Base-by-base conservation (phyloP, 2,888 invertebrate genomes). In the Cheilosia grossa region DNA sequence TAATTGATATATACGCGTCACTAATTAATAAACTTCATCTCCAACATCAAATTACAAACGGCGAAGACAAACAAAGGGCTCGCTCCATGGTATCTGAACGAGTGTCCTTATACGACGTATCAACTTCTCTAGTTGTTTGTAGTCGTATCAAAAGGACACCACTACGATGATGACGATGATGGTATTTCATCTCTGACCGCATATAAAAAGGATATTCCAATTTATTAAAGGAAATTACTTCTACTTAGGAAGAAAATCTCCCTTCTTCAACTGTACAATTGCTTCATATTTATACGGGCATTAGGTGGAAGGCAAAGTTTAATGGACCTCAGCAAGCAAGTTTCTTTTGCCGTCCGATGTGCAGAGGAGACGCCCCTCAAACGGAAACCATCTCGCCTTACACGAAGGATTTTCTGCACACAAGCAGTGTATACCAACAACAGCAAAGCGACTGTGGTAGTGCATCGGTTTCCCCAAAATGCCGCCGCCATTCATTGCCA, bases 161-260 rank as follows among this genome's bases (percentile, higher is more conserved):
- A 63, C 21, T 17, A n/a, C 40, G 3, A 63, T 21, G 24, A 54
- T 24, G 78, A 56, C 42, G 54, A 40, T 63, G 81, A 47, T 77
- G 72, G 44, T 67, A 81, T 81, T 77, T 85, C 85, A 82, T 85
- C 79, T 81, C 75, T 72, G 85, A 85, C 85, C 85, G 85, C 85
- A 85, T 85, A 85, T 81, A 85, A 85, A 85, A 81, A 81, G 85
- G 85, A 85, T 85, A 85, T 85, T 85, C 75, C 86, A 86, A 86
- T 86, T 86, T 86, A 86, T 86, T 82, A 86, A 86, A 82, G 86
- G 86, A 86, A 86, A 86, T 86, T 82, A 86, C 86, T 78, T 82
- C 82, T 78, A 82, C 82, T 86, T 86, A 86, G 82, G 81, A 78
- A 86, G 67, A 86, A 86, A 85, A 85, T 81, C 85, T 81, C 85